Base-by-base conservation (phyloP, 2,888 invertebrate genomes). In the Gymnocheta viridis region DNA sequence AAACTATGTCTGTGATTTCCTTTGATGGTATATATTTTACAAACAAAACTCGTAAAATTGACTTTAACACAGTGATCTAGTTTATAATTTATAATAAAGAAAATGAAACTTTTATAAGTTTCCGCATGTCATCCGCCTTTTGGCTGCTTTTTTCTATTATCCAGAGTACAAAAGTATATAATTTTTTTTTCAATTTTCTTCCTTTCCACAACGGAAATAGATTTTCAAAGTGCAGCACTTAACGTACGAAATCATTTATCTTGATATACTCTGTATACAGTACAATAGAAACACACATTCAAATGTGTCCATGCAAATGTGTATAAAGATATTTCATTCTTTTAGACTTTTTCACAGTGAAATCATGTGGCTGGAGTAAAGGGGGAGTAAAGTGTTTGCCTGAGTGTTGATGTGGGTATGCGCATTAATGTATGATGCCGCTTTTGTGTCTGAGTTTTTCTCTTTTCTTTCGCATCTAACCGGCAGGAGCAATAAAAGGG, bases 161-260 rank as follows among this genome's bases (percentile, higher is more conserved):
- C 17, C 24, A 27, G 62, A 51, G 9, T 51, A 44, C 51, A 60
- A 70, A 62, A 6, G 54, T 47, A 29, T 7, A 41, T 5, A 27
- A 27, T 56, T 60, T 66, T 47, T 44, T 58, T 69, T 69, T 49
- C 12, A 35, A 66, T 58, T 66, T 66, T 56, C 58, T 73, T 73
- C 17, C 58, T 66, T 58, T 51, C 58, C 41, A 73, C 58, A 60
- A 56, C 58, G 83, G 83, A 83, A 83, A 83, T 72, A 83, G 80
- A 62, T 72, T 77, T 72, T 62, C 51, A 80, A 83, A 83, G 76
- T 83, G 80, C 70, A 80, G 66, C 80, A 80, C 73, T 67, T 67
- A 60, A 74, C 51, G 41, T 44, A 81, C 38, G 17, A 60, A 73
- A 49, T 51, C 73, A 74, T 81, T 81, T 74, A 74, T 81, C 73